Evolutionary conservation across 1,140 invertebrate genomes (phyloP).

Genomic region (Eupeodes corollae): DNA sequence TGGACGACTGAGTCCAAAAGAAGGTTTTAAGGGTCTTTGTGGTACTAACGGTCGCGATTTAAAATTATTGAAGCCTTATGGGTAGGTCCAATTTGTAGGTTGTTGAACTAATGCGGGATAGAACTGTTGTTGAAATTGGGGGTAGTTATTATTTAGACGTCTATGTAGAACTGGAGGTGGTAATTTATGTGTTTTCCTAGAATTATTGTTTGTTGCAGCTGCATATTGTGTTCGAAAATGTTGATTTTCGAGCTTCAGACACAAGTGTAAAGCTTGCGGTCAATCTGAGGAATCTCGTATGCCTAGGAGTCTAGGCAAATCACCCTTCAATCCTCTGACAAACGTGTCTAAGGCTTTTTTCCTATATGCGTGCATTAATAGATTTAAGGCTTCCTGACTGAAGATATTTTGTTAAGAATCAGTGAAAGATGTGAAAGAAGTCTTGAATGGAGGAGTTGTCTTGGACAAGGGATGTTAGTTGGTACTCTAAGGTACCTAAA

Average conservation of each 20-base stretch:
- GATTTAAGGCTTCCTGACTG: background rate
- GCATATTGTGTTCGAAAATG: background rate
- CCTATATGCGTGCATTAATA: background rate
- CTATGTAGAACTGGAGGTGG: no score
- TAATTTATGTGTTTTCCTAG: background rate
- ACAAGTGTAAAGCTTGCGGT: no score
- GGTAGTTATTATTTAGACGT: no score
- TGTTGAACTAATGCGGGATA: no score
- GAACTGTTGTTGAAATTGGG: no score
- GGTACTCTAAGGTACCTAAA: slow-evolving; percentile 2
- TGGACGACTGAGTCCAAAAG: slow-evolving; percentile 3
- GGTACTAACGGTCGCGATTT: no score
- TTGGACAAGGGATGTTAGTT: background rate
- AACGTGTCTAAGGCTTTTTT: slow-evolving; percentile 4
- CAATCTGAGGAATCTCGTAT: background rate
- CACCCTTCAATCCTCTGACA: background rate
- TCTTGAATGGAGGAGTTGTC: background rate
- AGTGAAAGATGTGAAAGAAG: slow-evolving; percentile 2
- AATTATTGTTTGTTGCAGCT: slow-evolving; percentile 1
- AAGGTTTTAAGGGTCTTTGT: no score
- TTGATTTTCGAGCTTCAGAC: no score
- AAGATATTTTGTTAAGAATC: slow-evolving; percentile 1
- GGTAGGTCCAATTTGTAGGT: no score
- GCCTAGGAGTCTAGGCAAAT: background rate
- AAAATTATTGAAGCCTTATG: no score